A percentile compares a stretch with the other conserved stretches of the same genome.
Conservation (phyloP, 2,888 invertebrate species). For the Choristoneura rosaceana region DNA sequence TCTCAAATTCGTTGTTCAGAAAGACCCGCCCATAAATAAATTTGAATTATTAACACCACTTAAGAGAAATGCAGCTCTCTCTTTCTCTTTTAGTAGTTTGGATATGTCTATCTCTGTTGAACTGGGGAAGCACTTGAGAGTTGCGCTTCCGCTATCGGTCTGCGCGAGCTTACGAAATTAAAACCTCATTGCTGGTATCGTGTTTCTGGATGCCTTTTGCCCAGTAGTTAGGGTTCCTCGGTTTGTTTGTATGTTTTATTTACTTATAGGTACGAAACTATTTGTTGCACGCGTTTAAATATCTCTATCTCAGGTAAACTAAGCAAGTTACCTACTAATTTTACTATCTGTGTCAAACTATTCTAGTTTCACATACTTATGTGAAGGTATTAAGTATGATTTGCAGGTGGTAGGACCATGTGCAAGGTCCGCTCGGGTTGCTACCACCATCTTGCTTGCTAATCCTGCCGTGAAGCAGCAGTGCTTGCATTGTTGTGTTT, state of each 20-base stretch:
- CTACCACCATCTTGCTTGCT: too few relatives aligned
- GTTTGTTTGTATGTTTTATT: background rate
- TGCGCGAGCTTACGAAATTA: constrained; percentile 46
- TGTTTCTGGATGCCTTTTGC: constrained; percentile 36
- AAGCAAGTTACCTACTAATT: too few relatives aligned
- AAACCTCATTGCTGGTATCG: constrained; percentile 46
- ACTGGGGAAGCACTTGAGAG: constrained; percentile 44
- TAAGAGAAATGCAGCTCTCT: constrained; percentile 40
- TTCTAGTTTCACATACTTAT: too few relatives aligned
- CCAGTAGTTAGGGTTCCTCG: background rate
- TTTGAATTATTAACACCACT: constrained; percentile 45
- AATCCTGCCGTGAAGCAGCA: too few relatives aligned
- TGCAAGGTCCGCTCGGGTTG: too few relatives aligned
- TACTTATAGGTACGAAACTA: background rate
- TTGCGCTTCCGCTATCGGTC: constrained; percentile 47
- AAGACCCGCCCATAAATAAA: constrained; percentile 44
- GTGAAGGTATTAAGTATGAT: too few relatives aligned
- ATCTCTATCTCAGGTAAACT: too few relatives aligned
- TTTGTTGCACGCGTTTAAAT: too few relatives aligned
- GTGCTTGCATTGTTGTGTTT: too few relatives aligned
- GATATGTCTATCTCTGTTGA: constrained; percentile 26
- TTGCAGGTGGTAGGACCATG: too few relatives aligned
- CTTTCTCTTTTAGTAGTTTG: constrained; percentile 20
- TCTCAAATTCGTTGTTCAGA: constrained; percentile 42
- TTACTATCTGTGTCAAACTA: too few relatives aligned